A percentile compares a stretch with the other conserved stretches of the same genome.
Evolutionary conservation across 2,888 invertebrate genomes (phyloP).

Genomic region (Phaedon cochleariae): DNA sequence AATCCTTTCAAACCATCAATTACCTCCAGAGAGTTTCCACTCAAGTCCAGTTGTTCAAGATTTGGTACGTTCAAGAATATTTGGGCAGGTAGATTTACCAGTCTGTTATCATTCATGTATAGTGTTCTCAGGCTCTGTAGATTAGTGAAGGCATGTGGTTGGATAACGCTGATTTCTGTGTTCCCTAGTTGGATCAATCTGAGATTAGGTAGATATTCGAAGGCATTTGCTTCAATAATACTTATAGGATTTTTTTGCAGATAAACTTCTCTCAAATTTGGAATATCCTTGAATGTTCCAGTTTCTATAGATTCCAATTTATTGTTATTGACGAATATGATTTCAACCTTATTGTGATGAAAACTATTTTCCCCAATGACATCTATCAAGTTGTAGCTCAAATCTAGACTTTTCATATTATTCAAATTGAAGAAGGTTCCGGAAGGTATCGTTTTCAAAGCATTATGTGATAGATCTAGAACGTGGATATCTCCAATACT

Average conservation of each 20-base stretch:
- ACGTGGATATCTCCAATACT: background rate
- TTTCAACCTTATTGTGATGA: constrained; percentile 12
- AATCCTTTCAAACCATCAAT: constrained; percentile 10
- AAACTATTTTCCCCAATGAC: constrained; percentile 18
- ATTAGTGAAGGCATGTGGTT: constrained; percentile 23
- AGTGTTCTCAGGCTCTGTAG: constrained; percentile 17
- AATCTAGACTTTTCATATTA: constrained; percentile 19
- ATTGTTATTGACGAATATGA: constrained; percentile 24
- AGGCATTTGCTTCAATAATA: constrained; percentile 25
- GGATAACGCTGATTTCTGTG: constrained; percentile 18
- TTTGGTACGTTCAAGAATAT: constrained; percentile 5
- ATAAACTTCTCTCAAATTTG: constrained; percentile 20
- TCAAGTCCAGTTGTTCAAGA: constrained; percentile 17
- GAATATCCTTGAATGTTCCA: constrained; percentile 17
- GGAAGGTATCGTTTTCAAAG: constrained; percentile 5
- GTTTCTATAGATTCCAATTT: constrained; percentile 15
- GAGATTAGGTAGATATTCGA: constrained; percentile 19
- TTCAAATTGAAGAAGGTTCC: constrained; percentile 11
- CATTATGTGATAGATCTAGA: constrained; percentile 32
- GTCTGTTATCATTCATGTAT: constrained; percentile 26
- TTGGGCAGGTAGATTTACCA: background rate
- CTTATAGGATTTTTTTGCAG: constrained; percentile 24
- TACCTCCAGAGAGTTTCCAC: background rate
- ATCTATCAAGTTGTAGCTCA: constrained; percentile 23
- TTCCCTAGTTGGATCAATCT: constrained; percentile 14